These are phyloP conservation scores for Elephantulus edwardii DNA, from an alignment of 2,113 vertebrate genomes.

Conservation along the genomic window DNA sequence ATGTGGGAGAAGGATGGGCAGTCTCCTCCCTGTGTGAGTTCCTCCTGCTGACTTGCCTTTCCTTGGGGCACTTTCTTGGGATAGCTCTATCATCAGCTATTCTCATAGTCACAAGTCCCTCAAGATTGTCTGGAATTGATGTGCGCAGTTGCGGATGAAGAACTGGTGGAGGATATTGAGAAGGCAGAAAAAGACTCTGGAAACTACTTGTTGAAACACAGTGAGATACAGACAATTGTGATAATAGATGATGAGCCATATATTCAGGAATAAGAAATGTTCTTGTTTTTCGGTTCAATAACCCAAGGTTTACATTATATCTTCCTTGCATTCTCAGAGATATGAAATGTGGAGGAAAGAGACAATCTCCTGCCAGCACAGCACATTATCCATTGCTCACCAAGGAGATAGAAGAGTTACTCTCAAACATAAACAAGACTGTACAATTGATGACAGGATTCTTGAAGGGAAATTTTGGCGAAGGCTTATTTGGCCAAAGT, in stretches of 20 bases:
- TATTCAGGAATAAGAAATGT: conserved; percentile 89
- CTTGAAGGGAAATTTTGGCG: not conserved
- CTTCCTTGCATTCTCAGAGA: conserved; percentile 88
- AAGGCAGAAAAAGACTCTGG: no score
- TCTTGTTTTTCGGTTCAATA: conserved; percentile 85
- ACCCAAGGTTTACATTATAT: conserved; percentile 80
- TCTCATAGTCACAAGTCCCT: no score
- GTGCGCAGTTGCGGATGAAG: no score
- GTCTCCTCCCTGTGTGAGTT: no score
- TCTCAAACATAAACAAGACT: not conserved
- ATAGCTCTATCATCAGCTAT: no score
- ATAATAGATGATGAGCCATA: conserved; percentile 86
- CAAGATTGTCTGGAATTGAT: no score
- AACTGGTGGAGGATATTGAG: no score
- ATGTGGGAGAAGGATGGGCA: no score
- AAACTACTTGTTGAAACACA: conserved; percentile 79
- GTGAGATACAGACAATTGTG: conserved; percentile 83
- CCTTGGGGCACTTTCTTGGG: no score
- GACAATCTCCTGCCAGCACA: conserved; percentile 84
- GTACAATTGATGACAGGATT: not conserved
- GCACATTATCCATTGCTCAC: not conserved
- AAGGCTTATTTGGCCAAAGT: not conserved
- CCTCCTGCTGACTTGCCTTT: no score
- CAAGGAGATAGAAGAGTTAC: not conserved
- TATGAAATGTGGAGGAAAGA: conserved; percentile 85